phyloP scores from a whole-genome alignment of 2,113 vertebrate species.

The Apteryx owenii region DNA sequence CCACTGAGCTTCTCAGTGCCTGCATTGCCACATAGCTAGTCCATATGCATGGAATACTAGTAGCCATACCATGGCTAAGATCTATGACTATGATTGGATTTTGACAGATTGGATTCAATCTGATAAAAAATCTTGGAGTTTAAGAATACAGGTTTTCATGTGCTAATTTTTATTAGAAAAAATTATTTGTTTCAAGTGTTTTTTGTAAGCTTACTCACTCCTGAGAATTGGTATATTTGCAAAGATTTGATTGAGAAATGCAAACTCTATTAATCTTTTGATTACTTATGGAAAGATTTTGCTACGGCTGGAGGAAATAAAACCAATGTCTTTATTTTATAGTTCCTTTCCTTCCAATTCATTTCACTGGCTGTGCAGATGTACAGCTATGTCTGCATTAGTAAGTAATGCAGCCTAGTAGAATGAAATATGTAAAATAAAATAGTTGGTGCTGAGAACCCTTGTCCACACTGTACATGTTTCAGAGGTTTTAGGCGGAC shows the following conservation, averaged over 20 bases:
- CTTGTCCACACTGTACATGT: too few species aligned
- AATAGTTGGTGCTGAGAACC: neutral
- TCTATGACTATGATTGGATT: neutral
- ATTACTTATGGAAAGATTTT: neutral
- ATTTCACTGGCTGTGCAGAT: neutral
- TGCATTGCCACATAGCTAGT: neutral
- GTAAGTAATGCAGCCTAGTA: neutral
- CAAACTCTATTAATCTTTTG: neutral
- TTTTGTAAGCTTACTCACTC: neutral
- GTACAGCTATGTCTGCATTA: neutral
- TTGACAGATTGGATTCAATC: neutral
- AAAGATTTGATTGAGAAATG: neutral
- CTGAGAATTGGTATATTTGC: neutral
- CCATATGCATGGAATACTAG: neutral
- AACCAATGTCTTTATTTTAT: neutral
- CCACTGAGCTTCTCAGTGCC: neutral
- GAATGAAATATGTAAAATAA: neutral
- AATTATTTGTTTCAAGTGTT: neutral
- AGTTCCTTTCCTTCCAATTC: neutral
- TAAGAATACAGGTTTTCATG: neutral
- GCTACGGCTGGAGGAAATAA: neutral
- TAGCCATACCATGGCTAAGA: neutral
- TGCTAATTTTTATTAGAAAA: neutral
- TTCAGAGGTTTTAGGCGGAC: neutral
- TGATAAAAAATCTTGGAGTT: neutral